Base-by-base conservation (phyloP, 2,888 invertebrate species). In the Sarcophaga carnaria region DNA sequence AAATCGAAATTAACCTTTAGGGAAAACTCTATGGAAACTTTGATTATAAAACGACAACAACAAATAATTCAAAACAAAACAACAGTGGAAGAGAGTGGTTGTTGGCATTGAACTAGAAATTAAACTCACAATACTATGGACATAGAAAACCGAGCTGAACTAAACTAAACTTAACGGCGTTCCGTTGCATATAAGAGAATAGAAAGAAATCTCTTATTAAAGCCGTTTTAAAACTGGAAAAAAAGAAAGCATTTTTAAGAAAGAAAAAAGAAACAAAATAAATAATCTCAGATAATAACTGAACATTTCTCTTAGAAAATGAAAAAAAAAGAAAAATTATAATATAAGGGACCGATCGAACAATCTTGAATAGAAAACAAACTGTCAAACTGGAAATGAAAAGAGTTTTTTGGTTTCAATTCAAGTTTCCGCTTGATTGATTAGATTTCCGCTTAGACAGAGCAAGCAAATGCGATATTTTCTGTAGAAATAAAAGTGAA, bases 21-120 rank as follows among this genome's bases (percentile, higher is more conserved):
- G 81, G 81, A 82, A 76, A 82, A 64, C 62, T 4, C 54, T 14
- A 14, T 54, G 54, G 5, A 54, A 54, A 54, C 54, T 37, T 37
- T 37, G 37, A 37, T 37, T 37, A 37, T 37, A 37, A 37, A 37
- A 37, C 37, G 2, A 10, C 37, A 37, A 37, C 37, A 37, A 37
- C 3, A 37, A 8, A 37, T 37, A 37, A 37, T 37, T 10, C 8
- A 10, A 37, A 37, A 37, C 10, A 37, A 37, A 37, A 37, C 8
- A 37, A 37, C 8, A 8, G 37, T 37, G 37, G 37, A 8, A 37
- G 37, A 37, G 37, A 37, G 37, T 37, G 37, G 1, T 37, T 0
- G 37, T 78, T 81, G 78, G 64, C 85, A 82, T 82, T 81, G 81
- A 85, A 85, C 81, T 75, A 75, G 78, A 85, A 82, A 82, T 79